A percentile compares a stretch with the other conserved stretches of the same genome.
These are phyloP conservation scores for Labrus mixtus DNA, from an alignment of 2,113 vertebrate species.

Conservation along the genomic window DNA sequence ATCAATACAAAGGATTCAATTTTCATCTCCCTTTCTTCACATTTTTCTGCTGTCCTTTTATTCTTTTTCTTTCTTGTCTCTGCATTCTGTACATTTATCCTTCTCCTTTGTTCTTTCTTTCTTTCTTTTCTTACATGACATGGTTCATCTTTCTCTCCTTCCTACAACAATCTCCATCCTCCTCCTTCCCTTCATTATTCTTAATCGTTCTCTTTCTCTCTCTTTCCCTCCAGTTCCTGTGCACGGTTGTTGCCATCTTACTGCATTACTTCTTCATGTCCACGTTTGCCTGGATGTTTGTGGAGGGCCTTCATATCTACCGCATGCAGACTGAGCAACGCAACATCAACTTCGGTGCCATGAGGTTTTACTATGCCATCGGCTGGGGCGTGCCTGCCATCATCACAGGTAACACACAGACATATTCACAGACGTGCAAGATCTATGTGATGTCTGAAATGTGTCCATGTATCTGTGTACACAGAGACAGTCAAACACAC, in stretches of 20 bases:
- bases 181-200: neutral
- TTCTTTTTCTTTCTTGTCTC: neutral
- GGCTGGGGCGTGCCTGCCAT: conserved; percentile 98
- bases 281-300: conserved; percentile 95
- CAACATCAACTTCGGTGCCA: conserved; percentile 95
- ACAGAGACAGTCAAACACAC: neutral
- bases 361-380: conserved; percentile 98
- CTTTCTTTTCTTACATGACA: too few species aligned
- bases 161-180: neutral
- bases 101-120: neutral
- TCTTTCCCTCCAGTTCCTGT: conserved; percentile 87
- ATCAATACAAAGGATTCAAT: conserved; percentile 4
- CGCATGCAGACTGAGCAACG: conserved; percentile 96
- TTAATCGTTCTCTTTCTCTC: neutral
- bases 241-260: conserved; percentile 95
- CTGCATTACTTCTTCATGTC: conserved; percentile 98
- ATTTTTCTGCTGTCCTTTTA: neutral
- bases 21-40: neutral
- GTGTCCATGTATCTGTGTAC: neutral
- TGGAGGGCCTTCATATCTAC: conserved; percentile 96
- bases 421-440: neutral
- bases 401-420: conserved; percentile 88
- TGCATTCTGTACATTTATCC: neutral
- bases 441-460: neutral
- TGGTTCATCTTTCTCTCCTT: neutral